Evolutionary conservation across 2,888 invertebrate species (phyloP), one percentile per base, ranked within the genome.

Genomic region (Pseudeuparius sepicola): DNA sequence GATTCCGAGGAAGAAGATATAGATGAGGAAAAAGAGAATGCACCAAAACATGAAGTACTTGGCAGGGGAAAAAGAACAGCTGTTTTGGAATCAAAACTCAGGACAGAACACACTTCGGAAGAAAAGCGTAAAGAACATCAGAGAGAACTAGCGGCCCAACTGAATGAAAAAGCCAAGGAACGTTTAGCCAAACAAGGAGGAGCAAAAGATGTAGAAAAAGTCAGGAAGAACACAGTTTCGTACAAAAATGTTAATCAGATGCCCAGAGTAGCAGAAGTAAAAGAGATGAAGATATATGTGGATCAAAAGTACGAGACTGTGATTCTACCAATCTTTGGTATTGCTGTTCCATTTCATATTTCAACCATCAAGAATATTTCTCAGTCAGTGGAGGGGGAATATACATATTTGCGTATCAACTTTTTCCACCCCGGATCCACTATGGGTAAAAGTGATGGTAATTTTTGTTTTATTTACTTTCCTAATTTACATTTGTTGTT

Each of bases 361-460:
- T 93, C 96, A 3, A 97, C 93, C 4, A 90, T 99, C 34, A 98
- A 98, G 70, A 98, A 98, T 61, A 94, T 97, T 54, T 94, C 94
- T 1, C 92, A 94, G 63, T 93, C 94, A 0, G 90, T 97, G 9
- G 98, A 99, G 65, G 94, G 98, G 4, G 97, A 97, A 63, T 97
- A 94, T 65, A 97, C 97, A 0, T 99, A 98, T 64, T 76, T 98
- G 48, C 80, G 87, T 59, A 86, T 98, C 53, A 98, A 98, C 64
- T 98, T 98, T 64, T 96, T 93, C 66, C 94, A 96, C 64, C 98
- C 98, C 17, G 98, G 97, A 12, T 86, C 90, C 7, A 88, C 96
- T 0, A 86, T 98, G 76, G 94, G 93, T 1, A 75, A 87, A 41
- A 87, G 87, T 52, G 96, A 96, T 57, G 20, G 20, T 20, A 20